phyloP scores from a whole-genome alignment of 2,797 vertebrate species.

The Phataginus tetradactyla region DNA sequence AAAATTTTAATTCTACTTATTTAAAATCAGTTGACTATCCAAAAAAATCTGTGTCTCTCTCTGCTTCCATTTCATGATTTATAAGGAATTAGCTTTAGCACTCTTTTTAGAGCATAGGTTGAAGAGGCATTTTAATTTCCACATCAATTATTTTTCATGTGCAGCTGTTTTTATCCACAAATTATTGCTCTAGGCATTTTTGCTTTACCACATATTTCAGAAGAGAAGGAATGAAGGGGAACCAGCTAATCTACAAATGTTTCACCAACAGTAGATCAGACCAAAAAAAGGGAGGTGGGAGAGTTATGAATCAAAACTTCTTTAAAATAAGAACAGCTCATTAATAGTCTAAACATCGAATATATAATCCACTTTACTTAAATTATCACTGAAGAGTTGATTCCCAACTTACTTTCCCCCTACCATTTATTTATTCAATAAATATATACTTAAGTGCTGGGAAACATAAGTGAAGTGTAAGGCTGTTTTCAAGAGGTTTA shows the following conservation, averaged over 20 bases:
- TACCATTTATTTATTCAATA: background rate
- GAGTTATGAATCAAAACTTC: background rate
- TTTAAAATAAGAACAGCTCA: constrained; percentile 60
- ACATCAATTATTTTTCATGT: constrained; percentile 76
- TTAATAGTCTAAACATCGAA: background rate
- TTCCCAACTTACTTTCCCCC: background rate
- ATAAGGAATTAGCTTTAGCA: constrained; percentile 53
- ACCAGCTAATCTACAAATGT: constrained; percentile 81
- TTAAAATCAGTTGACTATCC: background rate
- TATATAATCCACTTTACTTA: background rate
- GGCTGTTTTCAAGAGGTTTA: background rate
- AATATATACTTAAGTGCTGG: background rate
- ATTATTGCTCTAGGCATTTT: constrained; percentile 77
- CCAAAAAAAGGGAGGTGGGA: background rate
- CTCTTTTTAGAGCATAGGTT: constrained; percentile 49
- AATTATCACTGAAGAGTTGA: background rate
- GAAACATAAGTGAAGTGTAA: background rate
- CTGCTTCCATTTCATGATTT: constrained; percentile 36
- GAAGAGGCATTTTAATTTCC: constrained; percentile 70
- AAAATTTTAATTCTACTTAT: background rate
- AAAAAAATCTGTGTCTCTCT: constrained; percentile 1
- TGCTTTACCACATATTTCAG: constrained; percentile 78
- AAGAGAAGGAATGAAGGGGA: constrained; percentile 83
- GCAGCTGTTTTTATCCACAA: constrained; percentile 81
- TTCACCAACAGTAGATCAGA: constrained; percentile 63